phyloP scores from a whole-genome alignment of 53 echinoderm and acorn worm species.

The Echinometra lucunter region DNA sequence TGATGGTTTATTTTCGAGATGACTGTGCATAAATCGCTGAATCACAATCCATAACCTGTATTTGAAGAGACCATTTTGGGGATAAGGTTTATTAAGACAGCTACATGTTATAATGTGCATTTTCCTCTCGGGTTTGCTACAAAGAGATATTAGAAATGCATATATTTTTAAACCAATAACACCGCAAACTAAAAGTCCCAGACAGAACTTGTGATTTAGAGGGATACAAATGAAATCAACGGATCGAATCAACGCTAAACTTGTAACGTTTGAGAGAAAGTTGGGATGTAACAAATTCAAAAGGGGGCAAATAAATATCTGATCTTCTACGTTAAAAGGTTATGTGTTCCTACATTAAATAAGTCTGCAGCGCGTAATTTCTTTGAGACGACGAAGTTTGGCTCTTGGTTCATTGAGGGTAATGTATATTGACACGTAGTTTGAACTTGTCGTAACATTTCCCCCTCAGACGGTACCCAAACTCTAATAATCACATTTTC shows the following conservation, averaged over 20 bases:
- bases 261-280: not conserved
- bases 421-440: slow-evolving; percentile 1
- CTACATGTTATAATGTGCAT: too few species aligned
- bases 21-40: not conserved
- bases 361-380: not conserved
- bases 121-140: not conserved
- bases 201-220: not conserved
- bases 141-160: not conserved
- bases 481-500: slow-evolving; percentile 42
- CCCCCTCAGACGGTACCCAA: not conserved
- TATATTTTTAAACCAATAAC: not conserved
- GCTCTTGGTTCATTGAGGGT: not conserved
- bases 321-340: not conserved
- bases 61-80: too few species aligned
- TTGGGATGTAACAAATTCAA: not conserved
- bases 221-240: not conserved
- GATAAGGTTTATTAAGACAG: too few species aligned
- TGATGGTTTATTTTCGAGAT: slow-evolving; percentile 27
- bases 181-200: not conserved
- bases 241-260: not conserved
- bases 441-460: not conserved
- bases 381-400: not conserved
- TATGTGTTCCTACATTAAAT: not conserved
- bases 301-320: not conserved
- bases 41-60: not conserved